Base-by-base conservation (phyloP, 2,888 invertebrate species). In the Aphodius granarius region DNA sequence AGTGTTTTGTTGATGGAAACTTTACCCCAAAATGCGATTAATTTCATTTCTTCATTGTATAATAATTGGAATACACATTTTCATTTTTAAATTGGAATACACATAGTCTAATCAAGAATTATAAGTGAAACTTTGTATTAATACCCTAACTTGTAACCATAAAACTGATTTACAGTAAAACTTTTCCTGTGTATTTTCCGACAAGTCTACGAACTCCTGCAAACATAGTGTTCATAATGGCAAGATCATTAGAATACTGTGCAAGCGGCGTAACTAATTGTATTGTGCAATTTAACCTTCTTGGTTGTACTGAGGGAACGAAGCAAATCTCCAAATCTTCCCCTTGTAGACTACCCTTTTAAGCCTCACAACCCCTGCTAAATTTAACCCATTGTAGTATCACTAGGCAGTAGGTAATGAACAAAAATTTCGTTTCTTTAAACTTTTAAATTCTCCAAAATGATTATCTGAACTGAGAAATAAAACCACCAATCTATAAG, bases 201-300 rank as follows among this genome's bases (percentile, higher is more conserved):
- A 43, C 43, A 6, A 6, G 43, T 6, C 13, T 43, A 13, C 9
- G 43, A 13, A 43, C 43, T 43, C 43, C 43, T 6, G 4, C 43
- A 43, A 43, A 1, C 43, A 43, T 43, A 43, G 43, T 43, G 68
- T 68, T 20, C 21, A 68, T 68, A 68, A 68, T 68, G 68, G 68
- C 22, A 16, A 65, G 43, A 66, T 73, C 73, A 66, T 73, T 73
- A 73, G 73, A 65, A 65, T 13, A 20, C 66, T 23, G 66, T 22
- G 66, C 73, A 66, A 15, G 18, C 22, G 18, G 66, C 73, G 66
- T 73, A 66, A 66, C 66, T 73, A 73, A 73, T 73, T 73, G 23
- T 17, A 18, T 23, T 43, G 66, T 66, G 22, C 73, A 73, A 73
- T 73, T 73, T 66, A 73, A 16, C 73, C 66, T 22, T 66, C 65